phyloP scores from a whole-genome alignment of 2,888 invertebrate genomes.

The Dermolepida albohirtum region DNA sequence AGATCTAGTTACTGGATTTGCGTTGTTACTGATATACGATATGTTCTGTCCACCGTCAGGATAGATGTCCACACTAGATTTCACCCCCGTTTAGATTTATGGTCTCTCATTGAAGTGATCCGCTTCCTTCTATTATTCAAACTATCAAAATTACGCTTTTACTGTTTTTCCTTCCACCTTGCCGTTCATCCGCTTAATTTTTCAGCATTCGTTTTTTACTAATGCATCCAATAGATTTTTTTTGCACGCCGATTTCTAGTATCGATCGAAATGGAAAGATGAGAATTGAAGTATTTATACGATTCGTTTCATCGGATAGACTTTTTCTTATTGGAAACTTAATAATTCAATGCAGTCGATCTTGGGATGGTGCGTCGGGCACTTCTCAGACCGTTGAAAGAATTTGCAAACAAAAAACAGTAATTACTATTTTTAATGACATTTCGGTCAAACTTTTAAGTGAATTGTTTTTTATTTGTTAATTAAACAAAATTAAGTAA shows the following conservation, averaged over 20 bases:
- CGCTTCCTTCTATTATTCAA: constrained; percentile 40
- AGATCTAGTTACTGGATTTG: constrained; percentile 59
- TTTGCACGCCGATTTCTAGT: background rate
- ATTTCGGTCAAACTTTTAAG: background rate
- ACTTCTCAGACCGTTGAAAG: background rate
- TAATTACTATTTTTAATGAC: background rate
- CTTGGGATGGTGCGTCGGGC: background rate
- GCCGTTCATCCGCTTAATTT: constrained; percentile 24
- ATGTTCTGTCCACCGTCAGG: constrained; percentile 50
- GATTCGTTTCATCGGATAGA: constrained; percentile 22
- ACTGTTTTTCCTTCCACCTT: constrained; percentile 23
- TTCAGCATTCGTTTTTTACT: constrained; percentile 17
- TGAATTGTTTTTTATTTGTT: too few species aligned
- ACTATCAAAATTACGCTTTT: constrained; percentile 30
- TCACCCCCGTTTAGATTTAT: constrained; percentile 40
- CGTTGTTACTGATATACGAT: constrained; percentile 53
- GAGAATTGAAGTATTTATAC: constrained; percentile 34
- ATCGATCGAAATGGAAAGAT: constrained; percentile 26
- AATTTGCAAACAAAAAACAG: constrained; percentile 1
- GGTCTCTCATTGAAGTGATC: constrained; percentile 39
- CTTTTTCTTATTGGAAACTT: constrained; percentile 25
- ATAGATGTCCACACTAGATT: constrained; percentile 41
- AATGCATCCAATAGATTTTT: constrained; percentile 17
- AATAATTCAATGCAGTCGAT: constrained; percentile 12
- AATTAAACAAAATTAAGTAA: too few species aligned